A percentile compares a stretch with the other conserved stretches of the same genome.
These are phyloP conservation scores for Synanceia verrucosa DNA, from an alignment of 2,797 vertebrate species.

Conservation along the genomic window DNA sequence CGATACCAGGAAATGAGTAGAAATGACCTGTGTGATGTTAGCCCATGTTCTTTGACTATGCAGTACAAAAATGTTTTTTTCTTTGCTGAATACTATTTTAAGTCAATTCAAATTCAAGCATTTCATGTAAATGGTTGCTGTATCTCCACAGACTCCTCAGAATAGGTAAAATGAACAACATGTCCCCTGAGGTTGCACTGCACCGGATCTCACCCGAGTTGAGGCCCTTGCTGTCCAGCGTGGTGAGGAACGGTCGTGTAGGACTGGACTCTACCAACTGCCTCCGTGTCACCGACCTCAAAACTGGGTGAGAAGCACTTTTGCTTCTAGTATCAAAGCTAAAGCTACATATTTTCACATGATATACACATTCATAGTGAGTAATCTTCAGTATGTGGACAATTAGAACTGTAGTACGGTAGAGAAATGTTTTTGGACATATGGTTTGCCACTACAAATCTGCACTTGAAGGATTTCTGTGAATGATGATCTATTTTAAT, in stretches of 20 bases:
- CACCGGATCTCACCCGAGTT: constrained; percentile 94
- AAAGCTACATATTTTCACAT: background rate
- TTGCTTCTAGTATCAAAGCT: too few species aligned
- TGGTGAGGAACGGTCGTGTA: constrained; percentile 94
- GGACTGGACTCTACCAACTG: constrained; percentile 96
- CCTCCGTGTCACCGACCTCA: constrained; percentile 96
- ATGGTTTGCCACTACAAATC: background rate
- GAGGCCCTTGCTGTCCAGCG: constrained; percentile 91
- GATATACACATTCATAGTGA: background rate
- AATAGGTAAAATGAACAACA: constrained; percentile 82
- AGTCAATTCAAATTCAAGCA: background rate
- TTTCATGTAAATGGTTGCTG: background rate
- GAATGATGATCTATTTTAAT: background rate
- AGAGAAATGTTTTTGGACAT: background rate
- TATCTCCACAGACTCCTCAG: constrained; percentile 24
- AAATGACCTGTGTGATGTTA: background rate
- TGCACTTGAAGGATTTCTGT: background rate
- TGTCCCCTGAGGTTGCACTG: constrained; percentile 95
- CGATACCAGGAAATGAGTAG: constrained; percentile 5
- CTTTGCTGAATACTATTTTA: background rate
- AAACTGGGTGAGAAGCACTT: constrained; percentile 89
- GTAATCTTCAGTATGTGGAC: background rate
- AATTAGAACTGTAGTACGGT: background rate
- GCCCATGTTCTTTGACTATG: background rate
- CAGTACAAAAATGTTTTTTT: fast-evolving